These are phyloP conservation scores for Aurelia sp. DNA, from an alignment of 30 jellyfish, hydroid and myxozoan genomes.

Conservation along the genomic window DNA sequence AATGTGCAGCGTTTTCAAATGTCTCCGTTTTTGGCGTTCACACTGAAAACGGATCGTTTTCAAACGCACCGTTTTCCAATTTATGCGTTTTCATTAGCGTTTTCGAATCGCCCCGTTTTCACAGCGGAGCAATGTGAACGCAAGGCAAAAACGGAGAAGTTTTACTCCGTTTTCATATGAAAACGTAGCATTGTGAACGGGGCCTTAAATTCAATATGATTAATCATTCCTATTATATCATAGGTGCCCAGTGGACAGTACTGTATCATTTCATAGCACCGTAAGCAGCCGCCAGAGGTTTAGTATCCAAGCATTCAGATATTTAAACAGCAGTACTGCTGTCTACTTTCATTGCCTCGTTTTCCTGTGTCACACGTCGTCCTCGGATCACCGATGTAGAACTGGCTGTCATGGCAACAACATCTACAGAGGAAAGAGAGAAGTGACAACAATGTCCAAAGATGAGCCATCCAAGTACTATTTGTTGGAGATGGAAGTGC, in stretches of 20 bases:
- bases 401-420: constrained; percentile 53
- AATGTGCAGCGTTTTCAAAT: too few relatives aligned
- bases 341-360: constrained; percentile 58
- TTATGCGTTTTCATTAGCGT: too few relatives aligned
- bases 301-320: constrained; percentile 47
- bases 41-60: too few relatives aligned
- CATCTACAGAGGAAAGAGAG: constrained; percentile 19
- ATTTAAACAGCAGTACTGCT: constrained; percentile 18
- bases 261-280: constrained; percentile 5
- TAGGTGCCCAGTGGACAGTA: constrained; percentile 40
- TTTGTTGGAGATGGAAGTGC: constrained; percentile 34
- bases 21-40: too few relatives aligned
- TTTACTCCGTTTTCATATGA: too few relatives aligned
- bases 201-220: too few relatives aligned
- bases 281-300: constrained; percentile 9
- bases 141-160: too few relatives aligned
- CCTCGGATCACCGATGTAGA: constrained; percentile 40
- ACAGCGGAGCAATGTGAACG: too few relatives aligned
- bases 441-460: neutral
- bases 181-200: too few relatives aligned
- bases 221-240: too few relatives aligned
- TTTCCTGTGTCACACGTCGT: constrained; percentile 58
- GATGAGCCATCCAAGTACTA: constrained; percentile 21
- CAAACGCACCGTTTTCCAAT: too few relatives aligned
- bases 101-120: too few relatives aligned